phyloP scores from a whole-genome alignment of 2,888 invertebrate genomes.

The Operophtera brumata region DNA sequence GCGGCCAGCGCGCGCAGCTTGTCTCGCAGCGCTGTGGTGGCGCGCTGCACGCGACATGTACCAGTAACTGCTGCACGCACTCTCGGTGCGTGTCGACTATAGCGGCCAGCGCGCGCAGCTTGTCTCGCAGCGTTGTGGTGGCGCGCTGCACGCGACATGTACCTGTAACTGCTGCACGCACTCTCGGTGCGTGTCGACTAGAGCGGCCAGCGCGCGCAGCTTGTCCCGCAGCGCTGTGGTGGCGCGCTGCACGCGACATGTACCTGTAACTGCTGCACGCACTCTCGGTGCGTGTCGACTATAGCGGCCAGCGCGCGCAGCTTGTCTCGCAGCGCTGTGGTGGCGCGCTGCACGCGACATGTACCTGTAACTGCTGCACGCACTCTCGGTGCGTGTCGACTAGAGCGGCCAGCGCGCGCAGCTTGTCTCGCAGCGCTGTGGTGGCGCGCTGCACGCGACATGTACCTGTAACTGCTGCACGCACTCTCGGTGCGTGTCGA shows the following conservation, averaged over 20 bases:
- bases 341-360: slow-evolving; percentile 84
- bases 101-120: slow-evolving; percentile 80
- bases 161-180: slow-evolving; percentile 80
- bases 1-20: slow-evolving; percentile 81
- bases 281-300: slow-evolving; percentile 83
- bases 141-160: slow-evolving; percentile 84
- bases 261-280: slow-evolving; percentile 82
- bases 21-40: slow-evolving; percentile 84
- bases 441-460: slow-evolving; percentile 85
- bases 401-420: slow-evolving; percentile 80
- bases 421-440: slow-evolving; percentile 84
- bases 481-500: slow-evolving; percentile 84
- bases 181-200: slow-evolving; percentile 83
- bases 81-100: slow-evolving; percentile 83
- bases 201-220: slow-evolving; percentile 79
- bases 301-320: slow-evolving; percentile 81
- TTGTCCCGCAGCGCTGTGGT: slow-evolving; percentile 85
- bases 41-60: slow-evolving; percentile 83
- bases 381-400: slow-evolving; percentile 85
- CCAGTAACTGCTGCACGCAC: slow-evolving; percentile 80
- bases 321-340: slow-evolving; percentile 84
- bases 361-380: slow-evolving; percentile 69
- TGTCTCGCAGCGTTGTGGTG: slow-evolving; percentile 83
- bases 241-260: slow-evolving; percentile 85
- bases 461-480: slow-evolving; percentile 88